Conservation (phyloP, 2,888 invertebrate genomes). For the Papilio gigon region DNA sequence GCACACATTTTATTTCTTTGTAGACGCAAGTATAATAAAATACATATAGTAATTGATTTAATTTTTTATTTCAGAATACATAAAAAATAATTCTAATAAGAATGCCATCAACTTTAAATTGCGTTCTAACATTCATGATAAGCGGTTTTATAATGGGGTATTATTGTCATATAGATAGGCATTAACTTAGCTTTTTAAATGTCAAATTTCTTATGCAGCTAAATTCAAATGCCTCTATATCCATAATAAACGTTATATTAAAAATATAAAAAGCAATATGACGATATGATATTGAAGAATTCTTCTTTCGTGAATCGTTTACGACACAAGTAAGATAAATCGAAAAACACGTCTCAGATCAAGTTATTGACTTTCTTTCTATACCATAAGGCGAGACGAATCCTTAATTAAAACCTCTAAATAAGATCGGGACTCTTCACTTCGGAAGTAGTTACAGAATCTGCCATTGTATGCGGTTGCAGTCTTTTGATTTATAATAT, state of each 20-base stretch:
- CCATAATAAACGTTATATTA: neutral
- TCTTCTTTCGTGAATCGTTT: slow-evolving; percentile 34
- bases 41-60: no score
- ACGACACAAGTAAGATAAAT: slow-evolving; percentile 44
- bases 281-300: slow-evolving; percentile 8
- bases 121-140: neutral
- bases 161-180: no score
- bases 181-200: neutral
- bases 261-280: neutral
- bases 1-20: slow-evolving; percentile 5
- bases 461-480: neutral
- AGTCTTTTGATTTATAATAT: slow-evolving; percentile 4
- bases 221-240: neutral
- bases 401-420: slow-evolving; percentile 70
- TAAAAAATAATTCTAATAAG: slow-evolving; percentile 18
- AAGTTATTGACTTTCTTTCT: slow-evolving; percentile 54
- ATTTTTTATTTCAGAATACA: no score
- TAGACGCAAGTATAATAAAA: neutral
- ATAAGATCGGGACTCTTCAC: slow-evolving; percentile 56
- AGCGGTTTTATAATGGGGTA: neutral
- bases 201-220: neutral
- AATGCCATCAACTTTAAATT: neutral
- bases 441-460: slow-evolving; percentile 12
- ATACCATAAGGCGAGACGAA: slow-evolving; percentile 64
- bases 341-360: slow-evolving; percentile 45